Evolutionary conservation across 1,140 invertebrate species (phyloP), one percentile per base, ranked within the genome.

Genomic region (Tetragnatha versicolor): DNA sequence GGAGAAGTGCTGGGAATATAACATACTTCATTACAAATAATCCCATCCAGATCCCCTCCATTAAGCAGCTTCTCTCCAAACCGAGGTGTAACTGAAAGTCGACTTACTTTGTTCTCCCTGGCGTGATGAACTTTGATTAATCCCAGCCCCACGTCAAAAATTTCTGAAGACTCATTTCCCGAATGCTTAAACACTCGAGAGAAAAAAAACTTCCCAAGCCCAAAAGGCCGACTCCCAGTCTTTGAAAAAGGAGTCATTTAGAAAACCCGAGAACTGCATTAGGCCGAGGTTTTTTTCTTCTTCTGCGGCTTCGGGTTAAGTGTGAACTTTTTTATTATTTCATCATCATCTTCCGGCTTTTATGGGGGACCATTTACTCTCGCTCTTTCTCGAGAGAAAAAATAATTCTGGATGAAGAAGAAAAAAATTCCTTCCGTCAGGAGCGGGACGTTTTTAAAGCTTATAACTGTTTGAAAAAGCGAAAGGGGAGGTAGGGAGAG

Each of bases 301-400:
- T 60, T 17, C 14, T 31, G 22, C 31, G 69, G n/a, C n/a, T 22
- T 22, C 5, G 20, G 45, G 53, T 73, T 60, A 73, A 73, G 69
- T 60, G 69, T 60, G 69, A 73, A 55, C 47, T 60, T 72, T 58
- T 72, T 68, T 25, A 29, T 65, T 42, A 10, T 65, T 42, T 65
- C 35, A 12, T 25, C n/a, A 29, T 27, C 4, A 37, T 55, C 39
- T 37, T 60, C 42, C 22, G 47, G 37, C 27, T 37, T 73, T 73
- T 73, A 60, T 73, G 55, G 35, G n/a, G 55, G 53, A 17, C 53
- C 69, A 73, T 73, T 73, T 73, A 73, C 49, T 73, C 47, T 29
- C 20, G 7, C 29, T 22, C 20, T 42, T 55, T 60, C 45, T n/a
- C n/a, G n/a, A n/a, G n/a, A n/a, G 35, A 73, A 73, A 73, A 73